These are phyloP conservation scores for Magallana gigas DNA, from an alignment of 1,140 invertebrate species.

Conservation along the genomic window DNA sequence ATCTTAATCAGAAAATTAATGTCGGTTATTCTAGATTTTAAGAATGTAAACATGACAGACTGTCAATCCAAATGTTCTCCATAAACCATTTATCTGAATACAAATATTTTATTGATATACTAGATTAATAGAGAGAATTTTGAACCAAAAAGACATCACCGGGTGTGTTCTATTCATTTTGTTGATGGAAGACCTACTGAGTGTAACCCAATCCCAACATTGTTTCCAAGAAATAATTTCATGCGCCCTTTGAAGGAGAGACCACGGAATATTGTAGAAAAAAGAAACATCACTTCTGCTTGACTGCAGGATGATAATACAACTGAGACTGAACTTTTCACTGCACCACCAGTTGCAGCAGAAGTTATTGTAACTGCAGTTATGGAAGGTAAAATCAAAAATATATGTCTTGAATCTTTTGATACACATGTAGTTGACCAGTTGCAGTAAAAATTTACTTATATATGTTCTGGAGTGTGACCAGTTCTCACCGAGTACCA, in stretches of 20 bases:
- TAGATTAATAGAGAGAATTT: background rate
- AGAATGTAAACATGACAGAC: background rate
- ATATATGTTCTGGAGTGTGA: too few species aligned
- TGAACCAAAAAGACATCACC: too few species aligned
- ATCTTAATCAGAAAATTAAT: background rate
- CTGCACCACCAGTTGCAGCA: background rate
- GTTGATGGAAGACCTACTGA: too few species aligned
- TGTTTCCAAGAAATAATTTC: slow-evolving; percentile 23
- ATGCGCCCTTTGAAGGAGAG: background rate
- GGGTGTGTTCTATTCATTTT: too few species aligned
- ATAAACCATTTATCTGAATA: background rate
- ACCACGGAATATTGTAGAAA: background rate
- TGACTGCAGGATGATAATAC: background rate
- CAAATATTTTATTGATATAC: background rate
- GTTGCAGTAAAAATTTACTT: too few species aligned
- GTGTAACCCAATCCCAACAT: background rate
- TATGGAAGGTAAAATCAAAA: background rate
- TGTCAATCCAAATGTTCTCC: background rate
- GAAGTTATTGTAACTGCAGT: slow-evolving; percentile 10
- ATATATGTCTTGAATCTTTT: too few species aligned
- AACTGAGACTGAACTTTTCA: background rate
- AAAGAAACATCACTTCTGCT: slow-evolving; percentile 8
- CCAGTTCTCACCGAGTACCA: too few species aligned
- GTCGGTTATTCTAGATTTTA: background rate
- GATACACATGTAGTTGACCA: too few species aligned